Percentiles rank a stretch among this genome's conserved stretches.
Conservation (phyloP, 2,888 invertebrate genomes). For the Atethmia centrago region DNA sequence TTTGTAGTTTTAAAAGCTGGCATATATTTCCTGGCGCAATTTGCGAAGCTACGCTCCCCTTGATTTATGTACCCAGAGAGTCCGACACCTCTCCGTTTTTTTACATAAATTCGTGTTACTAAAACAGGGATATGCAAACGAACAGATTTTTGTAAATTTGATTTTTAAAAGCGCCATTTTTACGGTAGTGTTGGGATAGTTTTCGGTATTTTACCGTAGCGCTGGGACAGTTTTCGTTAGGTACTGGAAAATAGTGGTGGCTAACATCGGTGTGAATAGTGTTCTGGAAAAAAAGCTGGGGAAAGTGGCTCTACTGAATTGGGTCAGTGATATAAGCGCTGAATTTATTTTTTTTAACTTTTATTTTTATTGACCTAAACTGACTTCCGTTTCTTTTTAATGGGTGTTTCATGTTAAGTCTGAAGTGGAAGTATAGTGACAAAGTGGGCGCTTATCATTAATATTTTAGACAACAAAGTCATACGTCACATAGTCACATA, state of each 20-base stretch:
- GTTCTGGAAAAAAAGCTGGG: not conserved
- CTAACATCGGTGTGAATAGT: conserved; percentile 6
- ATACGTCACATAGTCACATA: not conserved
- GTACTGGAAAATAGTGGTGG: conserved; percentile 7
- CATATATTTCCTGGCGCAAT: conserved; percentile 56
- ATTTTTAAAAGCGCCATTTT: conserved; percentile 51
- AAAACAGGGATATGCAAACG: conserved; percentile 51
- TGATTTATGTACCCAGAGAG: conserved; percentile 58
- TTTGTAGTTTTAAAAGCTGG: conserved; percentile 57
- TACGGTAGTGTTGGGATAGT: not conserved
- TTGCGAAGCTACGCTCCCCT: conserved; percentile 50
- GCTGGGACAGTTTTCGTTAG: not conserved
- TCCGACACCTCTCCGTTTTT: conserved; percentile 52
- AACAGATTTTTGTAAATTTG: conserved; percentile 54
- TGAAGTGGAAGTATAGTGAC: not conserved
- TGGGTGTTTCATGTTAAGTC: not conserved
- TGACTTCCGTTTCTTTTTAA: not conserved
- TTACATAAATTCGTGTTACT: conserved; percentile 58
- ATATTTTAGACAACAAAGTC: not conserved
- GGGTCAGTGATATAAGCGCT: not conserved
- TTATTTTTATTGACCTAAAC: not conserved
- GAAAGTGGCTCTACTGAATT: conserved; percentile 15
- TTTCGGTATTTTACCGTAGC: not conserved
- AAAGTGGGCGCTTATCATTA: not conserved
- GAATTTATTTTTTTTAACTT: not conserved